Percentiles rank a stretch among this genome's conserved stretches.
These are phyloP conservation scores for Amphiprion percula DNA, from an alignment of 2,113 vertebrate genomes.

Conservation along the genomic window DNA sequence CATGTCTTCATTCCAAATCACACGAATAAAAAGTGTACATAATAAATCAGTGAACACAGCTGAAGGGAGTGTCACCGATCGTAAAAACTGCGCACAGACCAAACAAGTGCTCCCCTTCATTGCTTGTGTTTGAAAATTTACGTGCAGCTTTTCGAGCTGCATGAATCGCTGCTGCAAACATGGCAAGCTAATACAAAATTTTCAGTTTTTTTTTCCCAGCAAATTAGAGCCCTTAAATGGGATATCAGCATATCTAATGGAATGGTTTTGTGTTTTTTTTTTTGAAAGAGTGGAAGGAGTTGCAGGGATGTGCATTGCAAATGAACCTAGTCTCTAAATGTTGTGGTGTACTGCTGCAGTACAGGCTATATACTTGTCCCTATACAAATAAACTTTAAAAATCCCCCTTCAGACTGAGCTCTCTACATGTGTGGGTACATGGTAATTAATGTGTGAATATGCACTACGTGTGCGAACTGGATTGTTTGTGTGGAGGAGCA, in stretches of 20 bases:
- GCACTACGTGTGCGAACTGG: conserved; percentile 27
- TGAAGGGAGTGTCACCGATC: too few species aligned
- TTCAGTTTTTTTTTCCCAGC: too few species aligned
- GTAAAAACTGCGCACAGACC: neutral
- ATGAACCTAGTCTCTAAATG: too few species aligned
- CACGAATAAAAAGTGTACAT: neutral
- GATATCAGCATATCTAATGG: too few species aligned
- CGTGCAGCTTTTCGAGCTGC: neutral
- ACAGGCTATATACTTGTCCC: too few species aligned
- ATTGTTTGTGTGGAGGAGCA: conserved; percentile 52
- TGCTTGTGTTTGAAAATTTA: neutral
- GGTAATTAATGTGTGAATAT: conserved; percentile 36
- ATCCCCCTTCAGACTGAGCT: conserved; percentile 8
- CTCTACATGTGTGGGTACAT: conserved; percentile 28
- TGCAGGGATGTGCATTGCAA: too few species aligned
- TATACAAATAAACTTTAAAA: too few species aligned
- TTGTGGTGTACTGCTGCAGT: too few species aligned
- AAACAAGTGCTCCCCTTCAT: neutral
- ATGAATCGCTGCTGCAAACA: neutral
- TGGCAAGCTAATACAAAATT: too few species aligned
- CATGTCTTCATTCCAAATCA: neutral
- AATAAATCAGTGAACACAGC: neutral
- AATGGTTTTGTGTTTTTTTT: too few species aligned
- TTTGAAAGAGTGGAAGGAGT: too few species aligned
- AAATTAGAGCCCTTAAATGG: too few species aligned